A percentile compares a stretch with the other conserved stretches of the same genome.
These are phyloP conservation scores for Sander lucioperca DNA, from an alignment of 2,113 vertebrate genomes.

Conservation along the genomic window DNA sequence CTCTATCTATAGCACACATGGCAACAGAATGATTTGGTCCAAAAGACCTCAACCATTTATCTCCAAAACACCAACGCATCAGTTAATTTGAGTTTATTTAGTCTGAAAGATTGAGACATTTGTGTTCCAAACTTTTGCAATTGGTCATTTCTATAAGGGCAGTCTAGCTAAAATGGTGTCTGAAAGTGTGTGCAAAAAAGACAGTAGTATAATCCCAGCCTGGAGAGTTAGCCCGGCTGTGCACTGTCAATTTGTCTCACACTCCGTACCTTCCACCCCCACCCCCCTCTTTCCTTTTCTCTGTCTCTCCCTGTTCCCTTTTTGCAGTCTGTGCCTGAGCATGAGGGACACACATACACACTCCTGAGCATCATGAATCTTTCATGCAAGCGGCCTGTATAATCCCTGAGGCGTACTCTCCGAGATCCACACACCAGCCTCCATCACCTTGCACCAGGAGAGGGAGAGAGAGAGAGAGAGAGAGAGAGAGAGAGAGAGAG, in stretches of 20 bases:
- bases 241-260: constrained; percentile 80
- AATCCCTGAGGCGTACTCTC: constrained; percentile 86
- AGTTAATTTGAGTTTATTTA: background rate
- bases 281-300: constrained; percentile 54
- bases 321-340: constrained; percentile 72
- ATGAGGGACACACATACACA: constrained; percentile 63
- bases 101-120: background rate
- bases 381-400: constrained; percentile 84
- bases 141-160: constrained; percentile 17
- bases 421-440: constrained; percentile 74
- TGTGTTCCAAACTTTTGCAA: constrained; percentile 13
- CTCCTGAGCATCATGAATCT: constrained; percentile 85
- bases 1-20: background rate
- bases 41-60: background rate
- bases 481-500: constrained; percentile 22
- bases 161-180: constrained; percentile 51
- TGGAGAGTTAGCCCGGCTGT: constrained; percentile 71
- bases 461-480: constrained; percentile 49
- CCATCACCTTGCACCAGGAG: constrained; percentile 79
- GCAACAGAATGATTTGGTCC: background rate
- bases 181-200: constrained; percentile 51
- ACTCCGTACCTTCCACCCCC: constrained; percentile 63
- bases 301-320: constrained; percentile 73
- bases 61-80: background rate
- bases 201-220: constrained; percentile 69